phyloP scores from a whole-genome alignment of 2,797 vertebrate species.

The Oreortyx pictus region DNA sequence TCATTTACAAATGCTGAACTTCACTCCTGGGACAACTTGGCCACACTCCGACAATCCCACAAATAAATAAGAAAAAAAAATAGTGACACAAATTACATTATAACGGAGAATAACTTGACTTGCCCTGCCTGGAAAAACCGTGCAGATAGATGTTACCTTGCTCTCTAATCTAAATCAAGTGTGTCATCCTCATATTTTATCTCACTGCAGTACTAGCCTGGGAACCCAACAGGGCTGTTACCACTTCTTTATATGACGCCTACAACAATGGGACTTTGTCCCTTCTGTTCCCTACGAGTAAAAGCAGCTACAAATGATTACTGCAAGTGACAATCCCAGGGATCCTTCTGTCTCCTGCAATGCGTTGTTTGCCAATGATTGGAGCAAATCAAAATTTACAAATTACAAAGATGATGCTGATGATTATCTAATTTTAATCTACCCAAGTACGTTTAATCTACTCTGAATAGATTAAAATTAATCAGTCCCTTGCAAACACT shows the following conservation, averaged over 20 bases:
- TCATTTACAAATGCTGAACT: constrained; percentile 26
- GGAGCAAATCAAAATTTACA: constrained; percentile 23
- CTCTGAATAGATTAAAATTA: constrained; percentile 43
- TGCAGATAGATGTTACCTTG: neutral
- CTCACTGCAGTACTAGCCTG: neutral
- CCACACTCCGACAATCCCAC: neutral
- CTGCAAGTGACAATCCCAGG: neutral
- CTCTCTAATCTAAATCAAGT: neutral
- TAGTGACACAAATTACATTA: neutral
- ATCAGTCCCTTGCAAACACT: constrained; percentile 30
- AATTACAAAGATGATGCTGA: constrained; percentile 22
- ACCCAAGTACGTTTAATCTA: neutral
- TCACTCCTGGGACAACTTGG: constrained; percentile 35
- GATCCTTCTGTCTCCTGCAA: neutral
- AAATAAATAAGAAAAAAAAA: constrained; percentile 18
- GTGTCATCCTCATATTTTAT: neutral
- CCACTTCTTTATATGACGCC: neutral
- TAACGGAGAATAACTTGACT: constrained; percentile 5
- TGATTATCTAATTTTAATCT: constrained; percentile 48
- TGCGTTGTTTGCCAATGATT: neutral
- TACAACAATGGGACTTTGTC: neutral
- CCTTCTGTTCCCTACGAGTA: neutral
- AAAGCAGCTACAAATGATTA: neutral
- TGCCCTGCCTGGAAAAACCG: neutral
- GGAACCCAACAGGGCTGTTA: neutral